Conservation (phyloP, 2,797 vertebrate genomes). For the Harpagifer antarcticus region DNA sequence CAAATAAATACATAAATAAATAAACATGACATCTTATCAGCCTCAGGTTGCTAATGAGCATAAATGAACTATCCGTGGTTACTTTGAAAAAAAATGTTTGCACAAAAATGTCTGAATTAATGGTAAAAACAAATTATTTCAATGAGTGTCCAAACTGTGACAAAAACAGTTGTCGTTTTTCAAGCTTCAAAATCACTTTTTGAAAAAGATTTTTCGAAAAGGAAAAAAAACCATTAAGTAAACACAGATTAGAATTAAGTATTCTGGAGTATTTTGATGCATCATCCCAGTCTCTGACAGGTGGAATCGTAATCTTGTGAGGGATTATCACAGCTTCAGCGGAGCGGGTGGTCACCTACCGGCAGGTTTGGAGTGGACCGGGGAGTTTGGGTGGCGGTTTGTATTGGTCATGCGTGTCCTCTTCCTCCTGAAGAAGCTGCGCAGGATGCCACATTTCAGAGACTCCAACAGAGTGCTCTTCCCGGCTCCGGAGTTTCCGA, state of each 20-base stretch:
- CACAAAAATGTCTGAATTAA: not conserved
- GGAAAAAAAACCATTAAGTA: not conserved
- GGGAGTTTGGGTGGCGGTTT: slow-evolving; percentile 91
- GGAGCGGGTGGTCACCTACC: slow-evolving; percentile 79
- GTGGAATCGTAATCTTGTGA: slow-evolving; percentile 9
- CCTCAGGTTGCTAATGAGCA: too few relatives aligned
- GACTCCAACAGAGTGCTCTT: slow-evolving; percentile 96
- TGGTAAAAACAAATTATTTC: too few relatives aligned
- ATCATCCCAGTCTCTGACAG: slow-evolving; percentile 1
- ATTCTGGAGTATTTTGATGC: not conserved
- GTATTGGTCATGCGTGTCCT: slow-evolving; percentile 90
- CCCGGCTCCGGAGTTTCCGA: slow-evolving; percentile 91
- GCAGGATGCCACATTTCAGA: slow-evolving; percentile 94
- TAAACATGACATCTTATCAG: too few relatives aligned
- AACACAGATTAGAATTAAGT: not conserved
- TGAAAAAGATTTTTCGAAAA: not conserved
- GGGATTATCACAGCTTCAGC: slow-evolving; percentile 24
- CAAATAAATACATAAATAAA: too few relatives aligned
- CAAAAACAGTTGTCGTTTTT: not conserved
- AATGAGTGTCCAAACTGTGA: not conserved
- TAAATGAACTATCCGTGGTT: too few relatives aligned
- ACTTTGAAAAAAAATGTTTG: too few relatives aligned
- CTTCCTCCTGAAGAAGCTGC: slow-evolving; percentile 95
- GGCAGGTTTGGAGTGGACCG: slow-evolving; percentile 91
- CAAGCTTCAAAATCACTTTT: not conserved